Conservation (phyloP, 2,797 vertebrate species). For the Hippocampus kuda region DNA sequence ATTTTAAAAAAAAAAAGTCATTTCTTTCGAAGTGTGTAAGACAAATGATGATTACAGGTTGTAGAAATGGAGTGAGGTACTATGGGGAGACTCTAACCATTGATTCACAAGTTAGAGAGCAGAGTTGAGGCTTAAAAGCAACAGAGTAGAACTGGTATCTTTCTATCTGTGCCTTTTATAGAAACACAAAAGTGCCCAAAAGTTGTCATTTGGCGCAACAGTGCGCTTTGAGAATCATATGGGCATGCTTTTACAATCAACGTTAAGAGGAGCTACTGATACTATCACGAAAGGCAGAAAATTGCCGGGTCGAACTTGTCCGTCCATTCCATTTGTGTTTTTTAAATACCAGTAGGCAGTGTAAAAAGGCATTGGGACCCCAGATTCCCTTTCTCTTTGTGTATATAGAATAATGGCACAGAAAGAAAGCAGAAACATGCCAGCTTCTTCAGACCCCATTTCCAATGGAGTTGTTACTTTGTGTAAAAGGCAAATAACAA, state of each 20-base stretch:
- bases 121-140: not conserved
- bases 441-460: not conserved
- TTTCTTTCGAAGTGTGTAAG: not conserved
- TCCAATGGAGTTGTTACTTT: too few relatives aligned
- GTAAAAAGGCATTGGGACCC: not conserved
- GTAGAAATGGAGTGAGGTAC: conserved; percentile 26
- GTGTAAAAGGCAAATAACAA: too few relatives aligned
- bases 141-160: not conserved
- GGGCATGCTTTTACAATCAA: not conserved
- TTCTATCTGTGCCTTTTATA: not conserved
- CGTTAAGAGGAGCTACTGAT: not conserved
- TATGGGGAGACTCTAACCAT: not conserved
- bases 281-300: not conserved
- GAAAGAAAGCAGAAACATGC: not conserved
- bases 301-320: not conserved
- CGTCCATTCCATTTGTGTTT: not conserved
- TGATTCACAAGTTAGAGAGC: conserved; percentile 2
- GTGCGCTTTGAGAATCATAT: not conserved
- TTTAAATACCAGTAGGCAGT: not conserved
- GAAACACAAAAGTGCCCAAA: not conserved
- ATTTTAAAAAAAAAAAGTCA: not conserved
- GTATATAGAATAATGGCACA: not conserved
- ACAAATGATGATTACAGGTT: conserved; percentile 21
- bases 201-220: too few relatives aligned
- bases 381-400: not conserved